Conservation (phyloP, 2,888 invertebrate genomes). For the Chydorus sphaericus region DNA sequence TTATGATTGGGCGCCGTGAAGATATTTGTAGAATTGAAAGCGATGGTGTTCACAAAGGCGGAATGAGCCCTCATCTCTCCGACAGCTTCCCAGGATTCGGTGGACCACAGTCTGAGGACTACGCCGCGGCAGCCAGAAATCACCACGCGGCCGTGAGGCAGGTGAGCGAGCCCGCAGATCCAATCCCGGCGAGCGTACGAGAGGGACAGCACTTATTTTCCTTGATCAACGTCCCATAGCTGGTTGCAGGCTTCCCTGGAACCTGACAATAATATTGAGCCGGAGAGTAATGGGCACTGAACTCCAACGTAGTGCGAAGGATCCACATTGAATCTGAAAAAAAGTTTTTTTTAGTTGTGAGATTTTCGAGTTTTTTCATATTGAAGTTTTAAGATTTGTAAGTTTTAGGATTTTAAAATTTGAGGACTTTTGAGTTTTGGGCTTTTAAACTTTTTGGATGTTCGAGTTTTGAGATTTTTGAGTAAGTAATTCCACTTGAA, state of each 20-base stretch:
- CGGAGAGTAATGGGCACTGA: slow-evolving; percentile 54
- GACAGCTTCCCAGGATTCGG: slow-evolving; percentile 45
- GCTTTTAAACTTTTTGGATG: too few relatives aligned
- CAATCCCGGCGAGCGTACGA: slow-evolving; percentile 78
- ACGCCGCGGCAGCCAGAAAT: slow-evolving; percentile 64
- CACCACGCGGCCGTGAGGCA: slow-evolving; percentile 40
- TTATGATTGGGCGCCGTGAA: slow-evolving; percentile 53
- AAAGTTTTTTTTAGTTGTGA: too few relatives aligned
- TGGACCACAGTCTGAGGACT: slow-evolving; percentile 57
- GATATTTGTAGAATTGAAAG: slow-evolving; percentile 44
- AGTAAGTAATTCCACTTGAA: too few relatives aligned
- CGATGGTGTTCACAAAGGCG: slow-evolving; percentile 50
- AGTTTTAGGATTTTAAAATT: too few relatives aligned
- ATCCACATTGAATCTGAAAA: slow-evolving; percentile 48
- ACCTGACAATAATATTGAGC: slow-evolving; percentile 58
- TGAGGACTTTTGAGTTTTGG: too few relatives aligned
- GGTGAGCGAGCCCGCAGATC: slow-evolving; percentile 57
- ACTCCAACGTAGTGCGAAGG: slow-evolving; percentile 86
- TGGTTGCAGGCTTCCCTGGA: slow-evolving; percentile 74
- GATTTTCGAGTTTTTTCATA: too few relatives aligned
- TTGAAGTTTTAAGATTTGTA: too few relatives aligned
- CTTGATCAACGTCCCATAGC: slow-evolving; percentile 51
- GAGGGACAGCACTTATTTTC: slow-evolving; percentile 38
- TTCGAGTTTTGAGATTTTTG: too few relatives aligned
- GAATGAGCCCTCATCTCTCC: slow-evolving; percentile 52